These are phyloP conservation scores for Poeciliopsis turrubarensis DNA, from an alignment of 2,113 vertebrate genomes.

Conservation along the genomic window DNA sequence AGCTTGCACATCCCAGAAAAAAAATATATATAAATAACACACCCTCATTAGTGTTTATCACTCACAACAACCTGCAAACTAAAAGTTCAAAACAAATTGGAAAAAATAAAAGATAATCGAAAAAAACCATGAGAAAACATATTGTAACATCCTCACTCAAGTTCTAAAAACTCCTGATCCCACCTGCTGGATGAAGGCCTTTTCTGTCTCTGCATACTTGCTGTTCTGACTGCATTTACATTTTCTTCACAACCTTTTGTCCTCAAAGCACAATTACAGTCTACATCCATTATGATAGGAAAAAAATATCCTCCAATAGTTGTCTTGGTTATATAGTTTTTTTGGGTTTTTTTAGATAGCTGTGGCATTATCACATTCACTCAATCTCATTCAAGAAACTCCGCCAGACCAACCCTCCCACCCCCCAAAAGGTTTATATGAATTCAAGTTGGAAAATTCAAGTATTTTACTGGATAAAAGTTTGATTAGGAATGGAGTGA, in stretches of 20 bases:
- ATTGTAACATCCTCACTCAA: conserved; percentile 44
- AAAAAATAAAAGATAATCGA: conserved; percentile 18
- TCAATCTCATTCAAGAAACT: conserved; percentile 63
- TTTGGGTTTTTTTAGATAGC: conserved; percentile 52
- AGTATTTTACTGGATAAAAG: conserved; percentile 74
- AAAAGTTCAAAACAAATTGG: conserved; percentile 70
- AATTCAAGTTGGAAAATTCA: conserved; percentile 72
- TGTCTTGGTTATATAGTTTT: conserved; percentile 62
- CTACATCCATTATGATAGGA: conserved; percentile 35
- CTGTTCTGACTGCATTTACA: conserved; percentile 49
- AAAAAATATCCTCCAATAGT: conserved; percentile 61
- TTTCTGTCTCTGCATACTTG: conserved; percentile 33
- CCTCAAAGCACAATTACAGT: conserved; percentile 24
- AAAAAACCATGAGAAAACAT: conserved; percentile 16
- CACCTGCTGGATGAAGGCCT: conserved; percentile 38
- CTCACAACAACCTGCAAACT: conserved; percentile 74
- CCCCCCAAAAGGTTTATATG: conserved; percentile 30
- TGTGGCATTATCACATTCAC: conserved; percentile 73
- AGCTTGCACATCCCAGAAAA: conserved; percentile 79
- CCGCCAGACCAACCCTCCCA: conserved; percentile 52
- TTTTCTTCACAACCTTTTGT: conserved; percentile 30
- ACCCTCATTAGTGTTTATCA: conserved; percentile 72
- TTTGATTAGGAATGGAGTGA: conserved; percentile 69
- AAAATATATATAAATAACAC: conserved; percentile 73
- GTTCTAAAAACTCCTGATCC: conserved; percentile 45